Evolutionary conservation across 2,888 invertebrate species (phyloP).

Genomic region (Petrolisthes cinctipes): DNA sequence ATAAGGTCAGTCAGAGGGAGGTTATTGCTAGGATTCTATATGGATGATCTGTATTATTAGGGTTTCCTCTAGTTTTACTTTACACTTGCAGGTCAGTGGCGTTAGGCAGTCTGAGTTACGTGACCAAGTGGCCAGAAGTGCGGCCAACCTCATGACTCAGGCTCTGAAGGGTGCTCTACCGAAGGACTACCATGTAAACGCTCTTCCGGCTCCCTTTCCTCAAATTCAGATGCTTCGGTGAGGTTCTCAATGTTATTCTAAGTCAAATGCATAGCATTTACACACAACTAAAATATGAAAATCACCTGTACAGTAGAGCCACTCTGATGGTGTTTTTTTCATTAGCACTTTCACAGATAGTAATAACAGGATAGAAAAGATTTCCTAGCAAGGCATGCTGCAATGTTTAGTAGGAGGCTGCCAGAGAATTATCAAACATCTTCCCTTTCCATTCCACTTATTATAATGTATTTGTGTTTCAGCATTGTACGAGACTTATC

Average conservation of each 20-base stretch:
- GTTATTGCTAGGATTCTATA: background rate
- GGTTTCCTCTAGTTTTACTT: background rate
- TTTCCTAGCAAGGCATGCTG: too few species aligned
- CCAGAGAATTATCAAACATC: too few species aligned
- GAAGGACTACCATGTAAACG: constrained; percentile 50
- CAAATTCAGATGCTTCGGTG: constrained; percentile 58
- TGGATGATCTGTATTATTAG: background rate
- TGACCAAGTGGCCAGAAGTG: constrained; percentile 52
- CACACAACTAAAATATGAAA: too few species aligned
- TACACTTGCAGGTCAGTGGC: constrained; percentile 29
- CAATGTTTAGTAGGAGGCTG: too few species aligned
- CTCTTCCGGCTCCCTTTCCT: constrained; percentile 53
- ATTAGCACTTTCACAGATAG: too few species aligned
- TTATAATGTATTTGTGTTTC: background rate
- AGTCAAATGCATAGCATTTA: background rate
- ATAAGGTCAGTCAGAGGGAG: constrained; percentile 34
- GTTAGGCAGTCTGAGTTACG: constrained; percentile 28
- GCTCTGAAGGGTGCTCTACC: constrained; percentile 50
- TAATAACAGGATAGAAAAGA: too few species aligned
- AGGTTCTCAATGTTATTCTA: background rate
- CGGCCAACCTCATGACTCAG: constrained; percentile 48
- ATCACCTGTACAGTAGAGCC: background rate
- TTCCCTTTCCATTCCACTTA: too few species aligned
- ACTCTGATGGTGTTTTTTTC: too few species aligned
- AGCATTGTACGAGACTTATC: constrained; percentile 42